phyloP scores from a whole-genome alignment of 2,888 invertebrate species.

The Watsonalla binaria region DNA sequence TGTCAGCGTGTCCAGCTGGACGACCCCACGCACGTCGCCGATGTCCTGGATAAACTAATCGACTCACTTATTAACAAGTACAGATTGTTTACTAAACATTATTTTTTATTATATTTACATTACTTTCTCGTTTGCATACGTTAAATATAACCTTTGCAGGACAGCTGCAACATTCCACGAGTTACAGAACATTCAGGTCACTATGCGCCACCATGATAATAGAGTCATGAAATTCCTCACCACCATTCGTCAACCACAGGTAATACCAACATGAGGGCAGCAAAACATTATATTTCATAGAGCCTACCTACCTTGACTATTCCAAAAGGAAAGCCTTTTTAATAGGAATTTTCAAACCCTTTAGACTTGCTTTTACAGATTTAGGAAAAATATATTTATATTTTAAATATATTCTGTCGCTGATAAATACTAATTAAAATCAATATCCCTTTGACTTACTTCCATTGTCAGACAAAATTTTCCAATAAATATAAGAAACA shows the following conservation, averaged over 20 bases:
- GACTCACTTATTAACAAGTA: conserved; percentile 82
- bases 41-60: conserved; percentile 80
- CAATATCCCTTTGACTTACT: no score
- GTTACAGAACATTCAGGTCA: conserved; percentile 74
- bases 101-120: not conserved
- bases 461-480: no score
- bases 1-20: conserved; percentile 82
- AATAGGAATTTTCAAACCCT: no score
- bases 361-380: no score
- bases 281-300: no score
- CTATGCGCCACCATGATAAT: conserved; percentile 61
- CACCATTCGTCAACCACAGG: conserved; percentile 50
- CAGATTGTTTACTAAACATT: conserved; percentile 19
- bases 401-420: no score
- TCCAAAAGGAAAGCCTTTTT: no score
- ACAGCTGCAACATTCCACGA: conserved; percentile 76
- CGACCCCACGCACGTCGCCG: conserved; percentile 80
- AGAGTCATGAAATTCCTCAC: conserved; percentile 60
- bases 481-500: no score
- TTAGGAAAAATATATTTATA: no score
- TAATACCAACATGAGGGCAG: conserved; percentile 15
- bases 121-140: conserved; percentile 31
- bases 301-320: no score
- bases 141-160: conserved; percentile 49
- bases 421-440: no score